A percentile compares a stretch with the other conserved stretches of the same genome.
These are phyloP conservation scores for Pseudoips prasinana DNA, from an alignment of 2,888 invertebrate species.

Conservation along the genomic window DNA sequence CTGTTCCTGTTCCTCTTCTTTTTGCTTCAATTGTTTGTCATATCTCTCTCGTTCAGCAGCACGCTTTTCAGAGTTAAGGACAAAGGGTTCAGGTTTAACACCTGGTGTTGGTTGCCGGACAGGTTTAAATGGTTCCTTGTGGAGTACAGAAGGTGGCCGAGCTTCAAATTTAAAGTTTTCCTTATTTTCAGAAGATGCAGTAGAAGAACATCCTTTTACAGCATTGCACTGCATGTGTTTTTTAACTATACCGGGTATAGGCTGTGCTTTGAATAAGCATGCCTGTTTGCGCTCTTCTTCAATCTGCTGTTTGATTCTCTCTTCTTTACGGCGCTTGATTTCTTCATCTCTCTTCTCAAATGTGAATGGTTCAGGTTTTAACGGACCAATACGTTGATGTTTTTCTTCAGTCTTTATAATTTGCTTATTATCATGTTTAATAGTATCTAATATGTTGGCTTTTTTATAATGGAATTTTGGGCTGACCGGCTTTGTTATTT, in stretches of 20 bases:
- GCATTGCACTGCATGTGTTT: slow-evolving; percentile 59
- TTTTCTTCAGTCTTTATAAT: slow-evolving; percentile 38
- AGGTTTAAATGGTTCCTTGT: slow-evolving; percentile 85
- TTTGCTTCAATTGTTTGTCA: slow-evolving; percentile 78
- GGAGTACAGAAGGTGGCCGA: slow-evolving; percentile 81
- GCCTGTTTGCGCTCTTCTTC: slow-evolving; percentile 83
- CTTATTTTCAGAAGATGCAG: slow-evolving; percentile 67
- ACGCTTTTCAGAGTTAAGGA: slow-evolving; percentile 84
- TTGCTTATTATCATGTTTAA: slow-evolving; percentile 31
- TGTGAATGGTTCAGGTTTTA: slow-evolving; percentile 83
- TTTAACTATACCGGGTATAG: slow-evolving; percentile 79
- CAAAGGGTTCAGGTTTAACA: slow-evolving; percentile 75
- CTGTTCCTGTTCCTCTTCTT: slow-evolving; percentile 75
- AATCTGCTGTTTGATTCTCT: slow-evolving; percentile 80
- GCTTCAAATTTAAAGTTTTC: slow-evolving; percentile 84
- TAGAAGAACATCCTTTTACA: slow-evolving; percentile 48
- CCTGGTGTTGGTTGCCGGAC: slow-evolving; percentile 68
- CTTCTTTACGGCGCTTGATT: slow-evolving; percentile 80
- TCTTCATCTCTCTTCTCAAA: slow-evolving; percentile 85
- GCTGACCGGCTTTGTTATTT: slow-evolving; percentile 52
- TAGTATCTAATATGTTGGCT: slow-evolving; percentile 39
- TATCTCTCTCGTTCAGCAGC: slow-evolving; percentile 83
- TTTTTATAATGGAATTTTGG: slow-evolving; percentile 65
- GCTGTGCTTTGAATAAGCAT: slow-evolving; percentile 86
- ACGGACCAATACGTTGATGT: slow-evolving; percentile 48